Evolutionary conservation across 2,888 invertebrate genomes (phyloP).

Genomic region (Timema podura): DNA sequence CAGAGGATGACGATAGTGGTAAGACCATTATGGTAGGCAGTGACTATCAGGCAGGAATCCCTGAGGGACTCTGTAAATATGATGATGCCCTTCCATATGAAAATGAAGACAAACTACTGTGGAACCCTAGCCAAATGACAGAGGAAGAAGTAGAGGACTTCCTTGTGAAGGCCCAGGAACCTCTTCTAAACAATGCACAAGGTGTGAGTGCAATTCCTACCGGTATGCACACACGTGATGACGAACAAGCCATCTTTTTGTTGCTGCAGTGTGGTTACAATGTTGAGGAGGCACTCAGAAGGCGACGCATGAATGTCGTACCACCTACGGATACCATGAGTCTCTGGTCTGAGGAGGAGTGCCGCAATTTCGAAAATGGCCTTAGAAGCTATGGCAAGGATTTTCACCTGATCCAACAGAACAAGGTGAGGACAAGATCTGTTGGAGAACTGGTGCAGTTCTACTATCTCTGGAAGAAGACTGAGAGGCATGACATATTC

Average conservation of each 20-base stretch:
- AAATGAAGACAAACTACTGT: conserved; percentile 90
- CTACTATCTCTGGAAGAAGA: conserved; percentile 89
- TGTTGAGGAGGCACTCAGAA: conserved; percentile 84
- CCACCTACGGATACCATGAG: conserved; percentile 69
- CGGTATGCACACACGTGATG: conserved; percentile 77
- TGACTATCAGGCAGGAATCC: conserved; percentile 90
- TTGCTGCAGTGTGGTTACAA: conserved; percentile 93
- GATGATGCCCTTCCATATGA: conserved; percentile 93
- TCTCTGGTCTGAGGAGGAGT: conserved; percentile 96
- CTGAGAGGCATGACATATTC: conserved; percentile 87
- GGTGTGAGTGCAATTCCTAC: conserved; percentile 56
- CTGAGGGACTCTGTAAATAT: conserved; percentile 86
- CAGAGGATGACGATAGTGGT: conserved; percentile 84
- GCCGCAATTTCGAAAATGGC: conserved; percentile 94
- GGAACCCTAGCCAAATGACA: conserved; percentile 79
- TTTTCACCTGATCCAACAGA: conserved; percentile 89
- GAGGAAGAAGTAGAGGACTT: conserved; percentile 76
- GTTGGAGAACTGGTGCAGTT: conserved; percentile 97
- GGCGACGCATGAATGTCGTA: conserved; percentile 70
- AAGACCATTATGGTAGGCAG: conserved; percentile 91
- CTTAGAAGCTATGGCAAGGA: conserved; percentile 92
- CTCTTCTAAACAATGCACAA: conserved; percentile 43
- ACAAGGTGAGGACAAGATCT: conserved; percentile 87
- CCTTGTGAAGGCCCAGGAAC: conserved; percentile 54
- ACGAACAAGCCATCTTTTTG: conserved; percentile 85